phyloP scores from a whole-genome alignment of 2,113 vertebrate genomes.

The Aythya baeri region DNA sequence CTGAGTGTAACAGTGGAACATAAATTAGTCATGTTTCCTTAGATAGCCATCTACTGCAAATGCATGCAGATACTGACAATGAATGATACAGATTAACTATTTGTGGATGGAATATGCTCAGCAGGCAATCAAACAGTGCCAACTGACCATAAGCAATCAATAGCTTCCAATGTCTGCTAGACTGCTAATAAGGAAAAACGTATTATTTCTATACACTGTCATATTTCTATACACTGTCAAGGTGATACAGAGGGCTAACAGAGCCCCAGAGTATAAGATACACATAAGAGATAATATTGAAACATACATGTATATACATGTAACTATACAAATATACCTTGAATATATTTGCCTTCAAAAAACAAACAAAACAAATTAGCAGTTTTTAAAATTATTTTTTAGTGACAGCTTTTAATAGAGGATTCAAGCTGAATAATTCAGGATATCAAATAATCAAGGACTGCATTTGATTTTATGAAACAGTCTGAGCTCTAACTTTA shows the following conservation, averaged over 20 bases:
- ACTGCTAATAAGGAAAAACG: neutral
- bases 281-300: neutral
- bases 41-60: neutral
- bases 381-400: neutral
- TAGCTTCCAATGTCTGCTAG: neutral
- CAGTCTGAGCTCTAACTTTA: neutral
- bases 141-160: neutral
- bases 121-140: neutral
- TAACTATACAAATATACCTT: neutral
- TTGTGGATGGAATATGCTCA: neutral
- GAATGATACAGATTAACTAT: neutral
- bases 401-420: neutral
- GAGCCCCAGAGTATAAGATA: neutral
- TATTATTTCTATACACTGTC: neutral
- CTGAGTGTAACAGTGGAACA: neutral
- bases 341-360: neutral
- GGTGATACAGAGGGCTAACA: neutral
- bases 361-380: neutral
- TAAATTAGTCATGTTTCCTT: neutral
- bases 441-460: neutral
- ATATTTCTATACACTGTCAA: neutral
- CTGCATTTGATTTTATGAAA: neutral
- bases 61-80: neutral
- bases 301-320: neutral
- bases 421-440: neutral